Percentiles rank a stretch among this genome's conserved stretches.
Conservation (phyloP, 1,140 invertebrate genomes). For the Drosophila fuyamai region DNA sequence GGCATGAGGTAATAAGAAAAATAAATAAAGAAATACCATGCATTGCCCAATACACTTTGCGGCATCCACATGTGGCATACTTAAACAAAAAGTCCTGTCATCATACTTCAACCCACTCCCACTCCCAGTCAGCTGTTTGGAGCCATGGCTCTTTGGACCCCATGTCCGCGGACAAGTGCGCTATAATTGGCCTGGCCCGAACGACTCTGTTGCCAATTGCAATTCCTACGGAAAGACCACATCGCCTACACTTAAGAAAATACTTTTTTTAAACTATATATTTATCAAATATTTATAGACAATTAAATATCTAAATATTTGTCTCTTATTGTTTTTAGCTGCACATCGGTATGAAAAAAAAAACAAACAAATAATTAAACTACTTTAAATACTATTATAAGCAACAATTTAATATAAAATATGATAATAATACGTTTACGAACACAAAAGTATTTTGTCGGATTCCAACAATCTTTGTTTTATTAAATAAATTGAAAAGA, state of each 20-base stretch:
- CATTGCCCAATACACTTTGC: slow-evolving; percentile 34
- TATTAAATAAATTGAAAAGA: no score
- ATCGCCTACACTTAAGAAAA: slow-evolving; percentile 7
- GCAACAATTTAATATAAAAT: no score
- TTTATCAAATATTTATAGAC: no score
- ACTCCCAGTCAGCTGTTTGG: slow-evolving; percentile 28
- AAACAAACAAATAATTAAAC: no score
- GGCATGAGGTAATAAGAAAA: slow-evolving; percentile 5
- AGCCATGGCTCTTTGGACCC: slow-evolving; percentile 44
- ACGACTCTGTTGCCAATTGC: slow-evolving; percentile 49
- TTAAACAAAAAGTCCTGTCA: slow-evolving; percentile 13
- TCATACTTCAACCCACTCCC: slow-evolving; percentile 28
- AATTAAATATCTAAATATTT: no score
- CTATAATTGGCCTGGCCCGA: slow-evolving; percentile 71
- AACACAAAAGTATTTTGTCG: no score
- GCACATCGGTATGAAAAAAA: no score
- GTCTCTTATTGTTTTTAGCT: no score
- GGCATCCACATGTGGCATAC: slow-evolving; percentile 34
- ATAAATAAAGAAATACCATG: background rate
- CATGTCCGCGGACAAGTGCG: slow-evolving; percentile 70
- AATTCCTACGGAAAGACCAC: slow-evolving; percentile 8
- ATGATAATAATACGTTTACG: no score
- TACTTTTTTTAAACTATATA: background rate
- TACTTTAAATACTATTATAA: no score
- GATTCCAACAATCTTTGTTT: no score